Conservation (phyloP, 53 echinoderm and acorn worm genomes). For the Patiria pectinifera region DNA sequence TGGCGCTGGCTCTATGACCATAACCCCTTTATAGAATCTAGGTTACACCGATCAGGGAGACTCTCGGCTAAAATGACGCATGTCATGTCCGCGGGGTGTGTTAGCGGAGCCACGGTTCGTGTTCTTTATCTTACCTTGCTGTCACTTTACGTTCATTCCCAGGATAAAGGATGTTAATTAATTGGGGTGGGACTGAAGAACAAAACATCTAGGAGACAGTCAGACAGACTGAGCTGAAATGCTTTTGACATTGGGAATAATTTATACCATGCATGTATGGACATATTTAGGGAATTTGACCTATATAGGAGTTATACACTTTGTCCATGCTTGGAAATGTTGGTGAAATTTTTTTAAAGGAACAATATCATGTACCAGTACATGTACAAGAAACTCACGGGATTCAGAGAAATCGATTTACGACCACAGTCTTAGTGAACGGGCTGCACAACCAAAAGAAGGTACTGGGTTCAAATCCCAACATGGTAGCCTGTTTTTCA, state of each 20-base stretch:
- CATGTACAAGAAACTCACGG: too few relatives aligned
- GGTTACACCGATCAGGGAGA: not conserved
- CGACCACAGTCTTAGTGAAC: too few relatives aligned
- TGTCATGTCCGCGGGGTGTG: slow-evolving; percentile 19
- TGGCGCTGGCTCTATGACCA: slow-evolving; percentile 10
- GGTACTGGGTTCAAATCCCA: too few relatives aligned
- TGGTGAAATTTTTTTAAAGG: too few relatives aligned
- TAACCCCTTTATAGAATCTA: slow-evolving; percentile 49
- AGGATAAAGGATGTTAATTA: not conserved
- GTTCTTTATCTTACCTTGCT: slow-evolving; percentile 17
- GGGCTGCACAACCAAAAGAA: too few relatives aligned
- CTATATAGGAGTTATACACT: not conserved
- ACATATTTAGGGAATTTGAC: not conserved
- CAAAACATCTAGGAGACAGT: not conserved
- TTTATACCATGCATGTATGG: not conserved
- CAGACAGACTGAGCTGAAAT: not conserved
- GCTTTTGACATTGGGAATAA: not conserved
- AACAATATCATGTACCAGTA: too few relatives aligned
- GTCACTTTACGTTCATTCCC: not conserved
- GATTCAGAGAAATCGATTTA: too few relatives aligned
- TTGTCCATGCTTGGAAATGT: too few relatives aligned
- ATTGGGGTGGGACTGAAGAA: not conserved
- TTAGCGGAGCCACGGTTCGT: slow-evolving; percentile 34
- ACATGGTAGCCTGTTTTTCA: too few relatives aligned
- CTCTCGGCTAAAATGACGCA: slow-evolving; percentile 8